Evolutionary conservation across 2,888 invertebrate species (phyloP).

Genomic region (Trichogramma evanescens): DNA sequence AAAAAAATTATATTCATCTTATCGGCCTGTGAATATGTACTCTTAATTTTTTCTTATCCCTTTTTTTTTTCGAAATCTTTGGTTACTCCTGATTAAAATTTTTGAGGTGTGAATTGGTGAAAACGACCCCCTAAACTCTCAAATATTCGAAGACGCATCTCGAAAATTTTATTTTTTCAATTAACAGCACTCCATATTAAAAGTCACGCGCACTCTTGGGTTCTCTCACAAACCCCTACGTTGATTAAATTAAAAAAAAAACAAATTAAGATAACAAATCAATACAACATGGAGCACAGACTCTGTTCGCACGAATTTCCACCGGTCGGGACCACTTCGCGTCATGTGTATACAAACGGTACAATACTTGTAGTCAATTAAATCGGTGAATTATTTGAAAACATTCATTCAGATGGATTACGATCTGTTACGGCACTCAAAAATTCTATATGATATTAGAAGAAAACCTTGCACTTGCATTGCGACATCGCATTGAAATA

Average conservation of each 20-base stretch:
- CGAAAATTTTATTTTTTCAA: slow-evolving; percentile 2
- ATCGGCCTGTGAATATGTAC: slow-evolving; percentile 3
- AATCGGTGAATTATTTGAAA: slow-evolving; percentile 17
- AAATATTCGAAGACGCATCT: not conserved
- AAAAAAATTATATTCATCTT: slow-evolving; percentile 13
- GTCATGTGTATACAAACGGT: slow-evolving; percentile 32
- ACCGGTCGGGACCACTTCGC: slow-evolving; percentile 35
- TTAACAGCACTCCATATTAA: slow-evolving; percentile 15
- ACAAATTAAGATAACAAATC: slow-evolving; percentile 12
- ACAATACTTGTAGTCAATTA: slow-evolving; percentile 39
- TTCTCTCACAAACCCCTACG: slow-evolving; percentile 15
- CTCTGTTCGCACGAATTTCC: slow-evolving; percentile 23
- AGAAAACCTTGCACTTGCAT: too few relatives aligned
- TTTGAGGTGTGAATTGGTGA: slow-evolving; percentile 11
- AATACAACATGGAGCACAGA: slow-evolving; percentile 16
- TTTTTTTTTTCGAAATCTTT: not conserved
- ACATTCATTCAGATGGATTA: slow-evolving; percentile 12
- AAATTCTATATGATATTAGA: too few relatives aligned
- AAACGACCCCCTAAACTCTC: too few relatives aligned
- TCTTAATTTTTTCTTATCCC: slow-evolving; percentile 1
- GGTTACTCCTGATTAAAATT: slow-evolving; percentile 15
- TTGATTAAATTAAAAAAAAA: slow-evolving; percentile 10
- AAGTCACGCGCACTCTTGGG: slow-evolving; percentile 20
- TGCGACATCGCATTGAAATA: too few relatives aligned
- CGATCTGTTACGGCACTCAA: slow-evolving; percentile 9